These are phyloP conservation scores for Andinoacara biseriatus DNA, from an alignment of 2,113 vertebrate species.

Conservation along the genomic window DNA sequence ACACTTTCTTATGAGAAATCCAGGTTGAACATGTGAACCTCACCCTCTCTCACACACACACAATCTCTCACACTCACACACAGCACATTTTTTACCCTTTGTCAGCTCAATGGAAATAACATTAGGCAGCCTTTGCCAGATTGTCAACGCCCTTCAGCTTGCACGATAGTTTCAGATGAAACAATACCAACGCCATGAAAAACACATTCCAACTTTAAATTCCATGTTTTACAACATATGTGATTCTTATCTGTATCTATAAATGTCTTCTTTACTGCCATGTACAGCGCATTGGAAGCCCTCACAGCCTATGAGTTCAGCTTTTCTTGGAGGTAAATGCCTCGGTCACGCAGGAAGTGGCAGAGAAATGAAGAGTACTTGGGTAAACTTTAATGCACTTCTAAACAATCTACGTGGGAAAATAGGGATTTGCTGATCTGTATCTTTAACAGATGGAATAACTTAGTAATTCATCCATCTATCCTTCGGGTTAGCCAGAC, in stretches of 20 bases:
- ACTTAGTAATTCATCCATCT: not conserved
- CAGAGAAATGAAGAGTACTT: not conserved
- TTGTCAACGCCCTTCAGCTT: conserved; percentile 55
- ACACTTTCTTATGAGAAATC: conserved; percentile 51
- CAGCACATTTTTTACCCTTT: conserved; percentile 31
- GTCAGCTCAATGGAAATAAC: conserved; percentile 49
- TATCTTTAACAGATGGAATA: not conserved
- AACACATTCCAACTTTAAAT: conserved; percentile 13
- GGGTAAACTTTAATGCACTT: not conserved
- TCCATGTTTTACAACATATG: not conserved
- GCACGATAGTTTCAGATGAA: conserved; percentile 54
- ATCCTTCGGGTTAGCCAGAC: not conserved
- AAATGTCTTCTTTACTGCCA: not conserved
- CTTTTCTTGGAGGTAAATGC: not conserved
- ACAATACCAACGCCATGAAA: conserved; percentile 2
- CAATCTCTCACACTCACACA: conserved; percentile 26
- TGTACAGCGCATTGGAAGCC: not conserved
- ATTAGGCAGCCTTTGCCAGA: conserved; percentile 48
- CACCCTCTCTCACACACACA: conserved; percentile 19
- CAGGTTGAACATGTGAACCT: conserved; percentile 32
- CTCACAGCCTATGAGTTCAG: not conserved
- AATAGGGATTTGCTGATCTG: no score
- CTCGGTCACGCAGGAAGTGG: not conserved
- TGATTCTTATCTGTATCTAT: not conserved
- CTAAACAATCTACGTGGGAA: not conserved